phyloP scores from a whole-genome alignment of 2,888 invertebrate genomes.

The Acanthosoma haemorrhoidale region DNA sequence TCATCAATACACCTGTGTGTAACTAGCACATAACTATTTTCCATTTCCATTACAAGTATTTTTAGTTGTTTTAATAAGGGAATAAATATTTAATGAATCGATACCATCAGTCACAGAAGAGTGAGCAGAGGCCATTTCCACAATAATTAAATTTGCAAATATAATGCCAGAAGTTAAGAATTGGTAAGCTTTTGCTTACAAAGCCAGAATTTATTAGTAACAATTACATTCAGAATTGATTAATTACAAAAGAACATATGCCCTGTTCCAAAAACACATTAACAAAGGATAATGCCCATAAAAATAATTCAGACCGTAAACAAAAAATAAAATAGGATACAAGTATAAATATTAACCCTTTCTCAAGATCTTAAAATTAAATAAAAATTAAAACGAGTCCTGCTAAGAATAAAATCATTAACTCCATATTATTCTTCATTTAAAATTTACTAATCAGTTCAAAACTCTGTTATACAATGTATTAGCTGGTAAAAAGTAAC shows the following conservation, averaged over 20 bases:
- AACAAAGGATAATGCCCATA: not conserved
- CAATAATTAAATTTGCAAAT: too few species aligned
- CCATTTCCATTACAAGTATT: conserved; percentile 18
- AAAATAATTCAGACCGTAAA: not conserved
- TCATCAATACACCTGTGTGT: conserved; percentile 22
- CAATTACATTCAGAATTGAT: too few species aligned
- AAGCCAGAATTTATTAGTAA: not conserved
- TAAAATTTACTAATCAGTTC: not conserved
- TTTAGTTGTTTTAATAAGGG: too few species aligned
- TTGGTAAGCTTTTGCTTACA: not conserved
- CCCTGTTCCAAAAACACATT: not conserved
- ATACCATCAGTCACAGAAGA: too few species aligned
- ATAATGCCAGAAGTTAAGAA: not conserved
- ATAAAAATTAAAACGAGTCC: not conserved
- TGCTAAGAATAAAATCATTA: too few species aligned
- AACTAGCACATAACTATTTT: conserved; percentile 32
- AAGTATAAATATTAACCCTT: too few species aligned
- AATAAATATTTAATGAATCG: too few species aligned
- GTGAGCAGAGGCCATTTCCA: too few species aligned
- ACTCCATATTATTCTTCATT: not conserved
- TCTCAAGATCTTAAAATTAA: not conserved
- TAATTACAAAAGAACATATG: not conserved
- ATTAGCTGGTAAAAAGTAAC: not conserved
- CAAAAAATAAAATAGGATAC: not conserved
- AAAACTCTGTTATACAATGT: not conserved